phyloP scores from a whole-genome alignment of 2,797 vertebrate genomes.

The Gambusia yucatana region DNA sequence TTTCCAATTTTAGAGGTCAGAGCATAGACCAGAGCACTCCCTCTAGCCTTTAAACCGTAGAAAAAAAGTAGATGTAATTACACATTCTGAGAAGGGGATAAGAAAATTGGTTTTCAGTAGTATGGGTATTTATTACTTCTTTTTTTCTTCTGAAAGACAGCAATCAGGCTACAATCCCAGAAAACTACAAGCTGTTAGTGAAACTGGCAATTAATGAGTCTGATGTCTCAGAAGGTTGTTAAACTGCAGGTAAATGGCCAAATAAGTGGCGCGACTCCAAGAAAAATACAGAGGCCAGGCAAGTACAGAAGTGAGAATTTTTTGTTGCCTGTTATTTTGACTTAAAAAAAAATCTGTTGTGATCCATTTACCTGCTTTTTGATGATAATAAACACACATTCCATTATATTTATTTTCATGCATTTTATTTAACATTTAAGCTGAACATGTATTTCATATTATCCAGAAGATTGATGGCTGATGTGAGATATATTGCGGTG shows the following conservation, averaged over 20 bases:
- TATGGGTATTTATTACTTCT: slow-evolving; percentile 25
- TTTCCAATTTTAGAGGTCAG: slow-evolving; percentile 69
- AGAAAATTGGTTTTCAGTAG: slow-evolving; percentile 29
- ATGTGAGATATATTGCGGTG: too few species aligned
- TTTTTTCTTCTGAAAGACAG: slow-evolving; percentile 45
- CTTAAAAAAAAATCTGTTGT: too few species aligned
- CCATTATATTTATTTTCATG: too few species aligned
- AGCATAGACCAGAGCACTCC: slow-evolving; percentile 49
- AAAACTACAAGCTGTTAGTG: slow-evolving; percentile 39
- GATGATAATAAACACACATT: too few species aligned
- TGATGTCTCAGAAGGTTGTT: slow-evolving; percentile 54
- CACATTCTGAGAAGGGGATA: slow-evolving; percentile 38
- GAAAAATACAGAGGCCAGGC: slow-evolving; percentile 1
- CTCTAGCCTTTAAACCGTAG: slow-evolving; percentile 53
- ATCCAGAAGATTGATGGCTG: too few species aligned
- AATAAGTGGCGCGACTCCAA: slow-evolving; percentile 13
- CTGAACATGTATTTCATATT: too few species aligned
- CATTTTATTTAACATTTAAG: too few species aligned
- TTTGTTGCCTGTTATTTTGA: background rate
- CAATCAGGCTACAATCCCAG: slow-evolving; percentile 48
- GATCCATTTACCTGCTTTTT: too few species aligned
- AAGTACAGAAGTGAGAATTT: background rate
- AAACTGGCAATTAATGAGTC: slow-evolving; percentile 65
- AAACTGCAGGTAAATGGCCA: slow-evolving; percentile 37
- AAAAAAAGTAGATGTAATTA: slow-evolving; percentile 61